Evolutionary conservation across 2,888 invertebrate species (phyloP).

Genomic region (Lampropteryx suffumata): DNA sequence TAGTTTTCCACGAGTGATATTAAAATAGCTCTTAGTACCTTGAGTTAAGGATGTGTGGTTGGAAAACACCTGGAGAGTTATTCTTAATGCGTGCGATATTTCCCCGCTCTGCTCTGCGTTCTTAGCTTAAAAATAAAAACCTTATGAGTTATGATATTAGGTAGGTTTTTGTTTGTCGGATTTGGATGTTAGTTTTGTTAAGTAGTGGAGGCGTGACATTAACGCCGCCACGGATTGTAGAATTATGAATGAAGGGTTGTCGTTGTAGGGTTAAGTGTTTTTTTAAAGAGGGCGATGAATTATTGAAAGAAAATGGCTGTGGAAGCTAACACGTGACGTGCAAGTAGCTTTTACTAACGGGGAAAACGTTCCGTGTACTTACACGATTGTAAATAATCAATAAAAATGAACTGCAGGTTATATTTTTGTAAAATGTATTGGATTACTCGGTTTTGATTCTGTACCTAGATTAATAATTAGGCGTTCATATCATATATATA

Average conservation of each 20-base stretch:
- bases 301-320: constrained; percentile 68
- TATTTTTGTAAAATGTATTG: constrained; percentile 23
- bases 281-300: constrained; percentile 62
- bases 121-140: constrained; percentile 31
- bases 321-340: constrained; percentile 20
- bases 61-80: constrained; percentile 63
- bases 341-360: too few species aligned
- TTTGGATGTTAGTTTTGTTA: constrained; percentile 61
- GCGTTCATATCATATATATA: too few species aligned
- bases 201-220: constrained; percentile 79
- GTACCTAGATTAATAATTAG: too few species aligned
- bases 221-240: constrained; percentile 71
- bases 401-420: constrained; percentile 7
- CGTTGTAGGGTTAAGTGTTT: constrained; percentile 68
- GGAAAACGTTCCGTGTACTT: background rate
- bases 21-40: constrained; percentile 37
- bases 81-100: constrained; percentile 71
- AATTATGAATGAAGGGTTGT: constrained; percentile 77
- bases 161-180: constrained; percentile 34
- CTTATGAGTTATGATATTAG: constrained; percentile 25
- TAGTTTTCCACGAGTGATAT: constrained; percentile 18
- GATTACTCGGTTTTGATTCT: too few species aligned
- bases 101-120: constrained; percentile 53
- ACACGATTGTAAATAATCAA: background rate
- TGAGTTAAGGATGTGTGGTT: constrained; percentile 38